Evolutionary conservation across 2,113 vertebrate species (phyloP).

Genomic region (Capreolus pygargus): DNA sequence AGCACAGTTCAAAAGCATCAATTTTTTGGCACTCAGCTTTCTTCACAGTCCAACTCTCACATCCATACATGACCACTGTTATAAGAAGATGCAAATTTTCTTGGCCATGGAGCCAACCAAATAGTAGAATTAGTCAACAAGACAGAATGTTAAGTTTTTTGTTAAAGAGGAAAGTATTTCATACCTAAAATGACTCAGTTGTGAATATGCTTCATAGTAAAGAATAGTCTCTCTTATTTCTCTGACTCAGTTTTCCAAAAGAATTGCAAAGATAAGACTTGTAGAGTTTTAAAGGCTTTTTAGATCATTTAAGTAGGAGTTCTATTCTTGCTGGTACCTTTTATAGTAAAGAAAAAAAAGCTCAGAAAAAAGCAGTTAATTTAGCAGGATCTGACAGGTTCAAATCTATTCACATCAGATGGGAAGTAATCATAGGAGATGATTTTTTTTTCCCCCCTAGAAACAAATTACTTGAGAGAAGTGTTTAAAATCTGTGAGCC

Average conservation of each 20-base stretch:
- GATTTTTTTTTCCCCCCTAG: background rate
- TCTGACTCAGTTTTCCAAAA: conserved; percentile 26
- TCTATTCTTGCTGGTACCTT: background rate
- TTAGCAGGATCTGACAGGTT: background rate
- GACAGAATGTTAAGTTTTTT: background rate
- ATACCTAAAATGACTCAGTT: conserved; percentile 3
- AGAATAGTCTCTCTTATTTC: background rate
- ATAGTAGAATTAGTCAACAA: conserved; percentile 4
- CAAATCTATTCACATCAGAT: background rate
- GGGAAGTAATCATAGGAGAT: background rate
- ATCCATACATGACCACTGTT: background rate
- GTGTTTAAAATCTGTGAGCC: conserved; percentile 46
- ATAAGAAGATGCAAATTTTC: background rate
- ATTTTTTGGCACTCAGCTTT: too few species aligned
- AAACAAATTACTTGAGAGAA: conserved; percentile 25
- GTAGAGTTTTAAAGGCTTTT: conserved; percentile 29
- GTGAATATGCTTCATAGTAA: background rate
- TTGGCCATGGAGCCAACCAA: background rate
- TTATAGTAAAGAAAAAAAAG: background rate
- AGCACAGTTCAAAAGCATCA: too few species aligned
- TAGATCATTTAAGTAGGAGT: background rate
- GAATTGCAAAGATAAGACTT: background rate
- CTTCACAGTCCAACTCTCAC: too few species aligned
- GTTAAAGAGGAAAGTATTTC: background rate
- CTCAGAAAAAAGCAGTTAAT: background rate